Percentiles rank a stretch among this genome's conserved stretches.
phyloP scores from a whole-genome alignment of 2,797 vertebrate genomes.

The Mormyrops boulengeri region DNA sequence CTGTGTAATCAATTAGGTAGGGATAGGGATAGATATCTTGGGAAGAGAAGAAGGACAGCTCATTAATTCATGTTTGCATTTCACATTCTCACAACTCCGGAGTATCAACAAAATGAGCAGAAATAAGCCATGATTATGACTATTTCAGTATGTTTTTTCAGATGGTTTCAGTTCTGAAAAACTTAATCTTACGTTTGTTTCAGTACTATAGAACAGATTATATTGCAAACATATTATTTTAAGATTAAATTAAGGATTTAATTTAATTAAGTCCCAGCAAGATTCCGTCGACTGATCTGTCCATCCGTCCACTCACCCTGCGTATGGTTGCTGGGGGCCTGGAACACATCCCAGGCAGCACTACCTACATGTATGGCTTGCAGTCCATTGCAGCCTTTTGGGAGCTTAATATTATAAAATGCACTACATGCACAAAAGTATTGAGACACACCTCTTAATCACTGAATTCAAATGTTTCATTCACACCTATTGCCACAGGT shows the following conservation, averaged over 20 bases:
- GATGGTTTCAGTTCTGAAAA: neutral
- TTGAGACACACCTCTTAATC: neutral
- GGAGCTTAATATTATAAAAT: neutral
- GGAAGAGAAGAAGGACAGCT: conserved; percentile 24
- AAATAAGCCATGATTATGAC: neutral
- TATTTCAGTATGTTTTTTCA: neutral
- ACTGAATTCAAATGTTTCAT: neutral
- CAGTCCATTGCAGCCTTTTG: neutral
- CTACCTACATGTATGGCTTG: neutral
- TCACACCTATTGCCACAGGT: neutral
- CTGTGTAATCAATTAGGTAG: conserved; percentile 68
- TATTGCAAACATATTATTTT: neutral
- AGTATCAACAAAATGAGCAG: neutral
- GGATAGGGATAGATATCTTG: conserved; percentile 72
- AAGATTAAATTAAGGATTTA: too few species aligned
- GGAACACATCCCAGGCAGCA: neutral
- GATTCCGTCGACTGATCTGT: neutral
- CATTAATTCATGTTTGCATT: neutral
- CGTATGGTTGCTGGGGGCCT: neutral
- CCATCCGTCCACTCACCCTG: neutral
- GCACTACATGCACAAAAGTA: neutral
- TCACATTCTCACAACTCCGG: neutral
- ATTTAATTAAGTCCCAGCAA: neutral
- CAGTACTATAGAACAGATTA: neutral
- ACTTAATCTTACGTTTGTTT: neutral